phyloP scores from a whole-genome alignment of 2,113 vertebrate species.

The Mus pahari region DNA sequence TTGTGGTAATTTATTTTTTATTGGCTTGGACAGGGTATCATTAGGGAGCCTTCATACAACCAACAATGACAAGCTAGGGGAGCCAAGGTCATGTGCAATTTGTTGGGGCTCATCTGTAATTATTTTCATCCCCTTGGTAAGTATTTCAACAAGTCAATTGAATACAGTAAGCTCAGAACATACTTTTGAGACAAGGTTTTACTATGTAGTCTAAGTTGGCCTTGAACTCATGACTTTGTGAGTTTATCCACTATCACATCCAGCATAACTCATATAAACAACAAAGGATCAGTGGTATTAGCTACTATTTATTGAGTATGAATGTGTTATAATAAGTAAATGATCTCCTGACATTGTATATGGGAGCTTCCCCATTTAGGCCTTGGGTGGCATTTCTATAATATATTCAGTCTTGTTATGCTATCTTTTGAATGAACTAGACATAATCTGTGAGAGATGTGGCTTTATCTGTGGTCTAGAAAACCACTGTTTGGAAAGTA shows the following conservation, averaged over 20 bases:
- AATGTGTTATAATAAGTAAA: not conserved
- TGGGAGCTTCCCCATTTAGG: not conserved
- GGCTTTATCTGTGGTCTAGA: not conserved
- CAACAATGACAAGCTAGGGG: not conserved
- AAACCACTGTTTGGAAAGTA: conserved; percentile 16
- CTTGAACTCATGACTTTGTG: not conserved
- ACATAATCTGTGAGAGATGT: not conserved
- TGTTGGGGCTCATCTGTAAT: not conserved
- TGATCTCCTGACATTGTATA: not conserved
- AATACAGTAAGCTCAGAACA: not conserved
- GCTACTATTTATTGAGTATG: not conserved
- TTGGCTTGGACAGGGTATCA: not conserved
- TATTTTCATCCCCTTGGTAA: not conserved
- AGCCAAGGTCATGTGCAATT: not conserved
- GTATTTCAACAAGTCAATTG: not conserved
- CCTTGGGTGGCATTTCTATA: not conserved
- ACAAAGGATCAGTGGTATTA: not conserved
- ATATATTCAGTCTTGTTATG: not conserved
- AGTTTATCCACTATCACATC: not conserved
- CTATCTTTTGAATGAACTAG: not conserved
- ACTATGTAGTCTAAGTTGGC: not conserved
- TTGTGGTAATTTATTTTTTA: not conserved
- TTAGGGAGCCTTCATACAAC: not conserved
- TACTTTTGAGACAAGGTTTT: not conserved
- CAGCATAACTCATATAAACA: not conserved